Base-by-base conservation (phyloP, 2,113 vertebrate species). In the Leptobrachium ailaonicum region DNA sequence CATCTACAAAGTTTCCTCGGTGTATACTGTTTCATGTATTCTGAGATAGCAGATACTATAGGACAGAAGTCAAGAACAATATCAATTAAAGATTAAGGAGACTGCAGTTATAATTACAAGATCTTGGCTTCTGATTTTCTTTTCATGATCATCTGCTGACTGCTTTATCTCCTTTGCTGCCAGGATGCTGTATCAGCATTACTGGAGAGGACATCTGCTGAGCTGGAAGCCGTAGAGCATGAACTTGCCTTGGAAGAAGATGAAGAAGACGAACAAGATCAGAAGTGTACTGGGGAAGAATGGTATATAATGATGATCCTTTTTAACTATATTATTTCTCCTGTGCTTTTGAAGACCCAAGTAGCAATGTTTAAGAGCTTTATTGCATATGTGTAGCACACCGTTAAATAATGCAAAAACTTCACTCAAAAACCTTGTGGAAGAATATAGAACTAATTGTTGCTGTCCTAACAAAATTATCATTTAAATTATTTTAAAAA, bases 171-270 rank as follows among this genome's bases (percentile, higher is more conserved):
- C 56, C 56, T 41, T 76, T 3, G 73, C 67, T 81, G 82, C n/a
- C 71, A 95, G 94, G 93, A 95, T 81, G 93, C 92, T 2, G 94
- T 95, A 58, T 94, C 94, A 14, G 91, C 91, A 82, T 84, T 95
- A 67, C 90, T 95, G 50, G 92, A 92, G 70, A 92, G 92, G 76
- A 95, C 94, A 40, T 95, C 94, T 66, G 92, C 91, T 8, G 93
- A 95, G 84, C 86, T 95, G 13, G 83, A 93, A 86, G 92, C 92
- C 10, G 94, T 94, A 76, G 92, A 95, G 63, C 92, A 93, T 83
- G 90, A 95, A 71, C 82, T 94, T 67, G 91, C 91, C 45, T 89
- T 90, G 69, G 92, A 93, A 0, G 90, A 88, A 0, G 85, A 87
- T 0, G 90, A 86, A 1, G n/a, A n/a, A 32, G 84, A 89, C 1